phyloP scores from a whole-genome alignment of 2,797 vertebrate genomes.

The Sparus aurata region DNA sequence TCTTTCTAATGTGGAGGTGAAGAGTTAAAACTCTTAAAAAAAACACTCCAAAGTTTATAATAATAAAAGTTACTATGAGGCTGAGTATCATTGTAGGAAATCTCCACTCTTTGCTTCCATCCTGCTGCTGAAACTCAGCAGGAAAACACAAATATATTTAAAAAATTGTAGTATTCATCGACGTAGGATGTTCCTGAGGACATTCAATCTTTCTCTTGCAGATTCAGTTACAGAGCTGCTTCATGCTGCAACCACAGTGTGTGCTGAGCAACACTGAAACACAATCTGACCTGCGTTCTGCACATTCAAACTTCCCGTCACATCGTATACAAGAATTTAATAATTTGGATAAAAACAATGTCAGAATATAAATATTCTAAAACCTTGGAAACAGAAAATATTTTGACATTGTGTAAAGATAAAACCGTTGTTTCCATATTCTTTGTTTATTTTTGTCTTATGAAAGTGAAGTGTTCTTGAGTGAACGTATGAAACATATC shows the following conservation, averaged over 20 bases:
- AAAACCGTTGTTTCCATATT: too few species aligned
- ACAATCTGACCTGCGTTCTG: accelerated
- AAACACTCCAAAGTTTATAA: neutral
- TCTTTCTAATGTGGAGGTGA: too few species aligned
- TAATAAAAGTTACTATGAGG: neutral
- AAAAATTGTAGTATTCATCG: neutral
- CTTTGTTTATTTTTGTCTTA: too few species aligned
- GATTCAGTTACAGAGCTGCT: slow-evolving; percentile 24
- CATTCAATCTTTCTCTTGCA: neutral
- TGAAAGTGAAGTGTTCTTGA: too few species aligned
- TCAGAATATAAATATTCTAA: neutral
- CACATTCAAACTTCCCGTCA: neutral
- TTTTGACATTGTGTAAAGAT: too few species aligned
- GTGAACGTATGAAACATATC: too few species aligned
- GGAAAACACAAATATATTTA: neutral
- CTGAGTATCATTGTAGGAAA: too few species aligned
- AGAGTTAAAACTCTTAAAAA: too few species aligned
- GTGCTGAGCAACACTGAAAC: neutral
- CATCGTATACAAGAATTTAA: neutral
- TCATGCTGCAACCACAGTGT: neutral
- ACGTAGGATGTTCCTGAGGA: neutral
- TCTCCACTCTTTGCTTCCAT: neutral
- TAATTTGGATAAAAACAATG: neutral
- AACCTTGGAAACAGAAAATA: too few species aligned
- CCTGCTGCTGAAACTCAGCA: neutral